Evolutionary conservation across 2,797 vertebrate species (phyloP).

Genomic region (Clarias platycephalus): DNA sequence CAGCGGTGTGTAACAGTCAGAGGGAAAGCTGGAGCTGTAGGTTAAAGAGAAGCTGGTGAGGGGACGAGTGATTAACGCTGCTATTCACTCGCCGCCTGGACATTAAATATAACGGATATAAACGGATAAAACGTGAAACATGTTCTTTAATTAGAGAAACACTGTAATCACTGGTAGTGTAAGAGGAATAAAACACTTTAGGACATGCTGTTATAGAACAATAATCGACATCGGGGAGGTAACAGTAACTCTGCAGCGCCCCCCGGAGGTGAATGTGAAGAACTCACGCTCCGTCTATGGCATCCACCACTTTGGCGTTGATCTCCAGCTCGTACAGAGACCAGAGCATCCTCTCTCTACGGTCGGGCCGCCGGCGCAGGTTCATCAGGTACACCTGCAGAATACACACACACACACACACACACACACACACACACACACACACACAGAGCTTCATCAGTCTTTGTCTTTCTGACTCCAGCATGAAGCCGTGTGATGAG

Average conservation of each 20-base stretch:
- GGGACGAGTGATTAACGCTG: background rate
- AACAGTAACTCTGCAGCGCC: background rate
- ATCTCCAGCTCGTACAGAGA: slow-evolving; percentile 89
- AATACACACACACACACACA: slow-evolving; percentile 8
- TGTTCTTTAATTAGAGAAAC: background rate
- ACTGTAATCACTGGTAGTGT: background rate
- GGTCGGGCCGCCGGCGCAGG: slow-evolving; percentile 83
- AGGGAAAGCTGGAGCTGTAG: too few species aligned
- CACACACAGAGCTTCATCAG: background rate
- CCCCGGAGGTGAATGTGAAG: background rate
- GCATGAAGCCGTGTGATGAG: background rate
- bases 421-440: slow-evolving; percentile 4
- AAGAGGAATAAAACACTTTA: background rate
- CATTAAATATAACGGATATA: background rate
- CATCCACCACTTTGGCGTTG: slow-evolving; percentile 82
- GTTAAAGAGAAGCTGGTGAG: background rate
- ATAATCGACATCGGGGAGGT: background rate
- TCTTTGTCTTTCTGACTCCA: background rate
- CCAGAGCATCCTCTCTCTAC: slow-evolving; percentile 85
- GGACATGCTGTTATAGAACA: background rate
- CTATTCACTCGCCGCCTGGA: background rate
- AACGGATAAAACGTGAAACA: background rate
- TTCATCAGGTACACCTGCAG: slow-evolving; percentile 91
- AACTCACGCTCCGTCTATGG: slow-evolving; percentile 89
- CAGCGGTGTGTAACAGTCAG: too few species aligned